Base-by-base conservation (phyloP, 2,888 invertebrate species). In the Mimumesa dahlbomi region DNA sequence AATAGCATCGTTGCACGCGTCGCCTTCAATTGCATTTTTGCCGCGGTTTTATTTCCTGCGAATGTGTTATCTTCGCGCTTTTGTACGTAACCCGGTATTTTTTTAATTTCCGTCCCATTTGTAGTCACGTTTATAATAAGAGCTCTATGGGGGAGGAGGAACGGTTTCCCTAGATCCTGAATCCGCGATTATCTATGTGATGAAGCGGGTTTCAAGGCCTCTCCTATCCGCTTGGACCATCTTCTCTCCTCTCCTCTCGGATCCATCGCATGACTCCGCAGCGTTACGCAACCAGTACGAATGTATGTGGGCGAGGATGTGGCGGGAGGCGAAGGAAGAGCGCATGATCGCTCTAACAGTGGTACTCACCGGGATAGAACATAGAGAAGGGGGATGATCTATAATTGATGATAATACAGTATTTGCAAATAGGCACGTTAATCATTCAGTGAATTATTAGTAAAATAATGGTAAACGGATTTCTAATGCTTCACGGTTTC, bases 201-300 rank as follows among this genome's bases (percentile, higher is more conserved):
- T 52, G 67, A 56, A 36, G 19, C 43, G 65, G 45, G 54, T 77
- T 77, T 80, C 80, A 79, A 79, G 79, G 80, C 80, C 56, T 58
- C 62, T n/a, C n/a, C 48, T 59, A 61, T 53, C 50, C 49, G 31
- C 46, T 14, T 57, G n/a, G n/a, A n/a, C 42, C 36, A 53, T 67
- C 59, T 38, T 45, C 45, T 64, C 31, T 43, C 46, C 16, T 1
- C 22, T 38, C 49, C 31, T 19, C 25, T 46, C 9, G 21, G 45
- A 29, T 49, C 7, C 34, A 80, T 79, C 79, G 77, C 66, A 70
- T 77, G 77, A 73, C 80, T 80, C 80, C 65, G 77, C 77, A 77
- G 70, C 75, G 73, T 80, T 80, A 79, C 80, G 79, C 73, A 79
- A 80, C 77, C 62, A 59, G 59, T 73, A 36, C 67, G 61, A 59